Percentiles rank a stretch among this genome's conserved stretches.
Evolutionary conservation across 2,797 vertebrate genomes (phyloP).

Genomic region (Sebastolobus alascanus): DNA sequence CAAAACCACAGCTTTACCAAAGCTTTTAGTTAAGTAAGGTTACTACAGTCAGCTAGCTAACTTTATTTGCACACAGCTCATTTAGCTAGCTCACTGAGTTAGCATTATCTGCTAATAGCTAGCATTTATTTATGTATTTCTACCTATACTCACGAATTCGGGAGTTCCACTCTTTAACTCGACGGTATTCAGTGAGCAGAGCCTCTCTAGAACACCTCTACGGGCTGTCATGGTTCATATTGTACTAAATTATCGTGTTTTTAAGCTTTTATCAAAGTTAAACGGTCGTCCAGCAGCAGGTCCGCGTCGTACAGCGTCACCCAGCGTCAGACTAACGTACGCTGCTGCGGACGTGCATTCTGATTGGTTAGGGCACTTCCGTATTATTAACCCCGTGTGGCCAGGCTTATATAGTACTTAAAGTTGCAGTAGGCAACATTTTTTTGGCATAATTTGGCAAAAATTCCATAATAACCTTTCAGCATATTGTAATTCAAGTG

Average conservation of each 20-base stretch:
- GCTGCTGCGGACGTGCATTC: not conserved
- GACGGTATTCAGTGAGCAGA: not conserved
- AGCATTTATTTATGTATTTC: not conserved
- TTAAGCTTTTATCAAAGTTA: not conserved
- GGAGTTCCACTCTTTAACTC: not conserved
- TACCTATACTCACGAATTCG: not conserved
- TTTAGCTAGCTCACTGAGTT: not conserved
- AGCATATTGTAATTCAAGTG: too few species aligned
- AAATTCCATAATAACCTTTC: too few species aligned
- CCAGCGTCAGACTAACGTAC: not conserved
- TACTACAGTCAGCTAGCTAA: not conserved
- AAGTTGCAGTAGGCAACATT: too few species aligned
- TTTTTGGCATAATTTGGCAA: too few species aligned
- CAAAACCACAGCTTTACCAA: not conserved
- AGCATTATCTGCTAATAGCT: not conserved
- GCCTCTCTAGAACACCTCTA: not conserved
- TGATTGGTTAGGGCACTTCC: not conserved
- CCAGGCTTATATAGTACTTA: too few species aligned
- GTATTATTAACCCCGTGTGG: not conserved
- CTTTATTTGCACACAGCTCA: not conserved
- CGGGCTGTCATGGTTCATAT: not conserved
- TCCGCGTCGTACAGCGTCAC: not conserved
- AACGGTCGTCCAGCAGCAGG: not conserved
- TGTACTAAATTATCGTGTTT: not conserved
- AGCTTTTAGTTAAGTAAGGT: not conserved